A percentile compares a stretch with the other conserved stretches of the same genome.
Evolutionary conservation across 2,797 vertebrate genomes (phyloP).

Genomic region (Ispidina lecontei): DNA sequence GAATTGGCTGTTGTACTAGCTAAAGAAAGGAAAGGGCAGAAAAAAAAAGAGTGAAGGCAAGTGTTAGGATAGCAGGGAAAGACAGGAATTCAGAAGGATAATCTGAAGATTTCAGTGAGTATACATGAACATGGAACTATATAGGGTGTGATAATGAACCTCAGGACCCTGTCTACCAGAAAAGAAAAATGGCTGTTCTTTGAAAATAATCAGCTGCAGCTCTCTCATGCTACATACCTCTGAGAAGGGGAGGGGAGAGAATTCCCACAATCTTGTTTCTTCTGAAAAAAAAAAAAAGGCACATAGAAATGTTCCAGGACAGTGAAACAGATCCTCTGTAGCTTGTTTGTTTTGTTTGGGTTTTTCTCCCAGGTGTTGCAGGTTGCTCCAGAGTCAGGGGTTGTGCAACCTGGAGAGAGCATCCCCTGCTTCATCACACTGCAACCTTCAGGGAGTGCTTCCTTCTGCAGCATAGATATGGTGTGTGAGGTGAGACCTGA

Average conservation of each 20-base stretch:
- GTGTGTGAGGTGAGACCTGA: constrained; percentile 85
- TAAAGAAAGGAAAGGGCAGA: background rate
- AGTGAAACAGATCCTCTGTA: background rate
- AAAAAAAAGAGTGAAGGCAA: background rate
- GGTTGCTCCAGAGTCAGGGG: constrained; percentile 83
- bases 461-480: constrained; percentile 83
- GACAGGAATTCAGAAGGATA: background rate
- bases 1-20: background rate
- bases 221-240: background rate
- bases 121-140: background rate
- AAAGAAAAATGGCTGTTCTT: background rate
- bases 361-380: constrained; percentile 51
- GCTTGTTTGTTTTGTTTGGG: accelerated
- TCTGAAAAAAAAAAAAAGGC: background rate
- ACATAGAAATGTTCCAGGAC: background rate
- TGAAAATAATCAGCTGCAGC: background rate
- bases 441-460: constrained; percentile 76
- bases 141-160: background rate
- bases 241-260: background rate
- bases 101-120: background rate
- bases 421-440: constrained; percentile 84
- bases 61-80: background rate
- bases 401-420: constrained; percentile 82
- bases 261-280: background rate
- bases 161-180: background rate